phyloP scores from a whole-genome alignment of 2,797 vertebrate genomes.

The Pyrrhura leucotis region DNA sequence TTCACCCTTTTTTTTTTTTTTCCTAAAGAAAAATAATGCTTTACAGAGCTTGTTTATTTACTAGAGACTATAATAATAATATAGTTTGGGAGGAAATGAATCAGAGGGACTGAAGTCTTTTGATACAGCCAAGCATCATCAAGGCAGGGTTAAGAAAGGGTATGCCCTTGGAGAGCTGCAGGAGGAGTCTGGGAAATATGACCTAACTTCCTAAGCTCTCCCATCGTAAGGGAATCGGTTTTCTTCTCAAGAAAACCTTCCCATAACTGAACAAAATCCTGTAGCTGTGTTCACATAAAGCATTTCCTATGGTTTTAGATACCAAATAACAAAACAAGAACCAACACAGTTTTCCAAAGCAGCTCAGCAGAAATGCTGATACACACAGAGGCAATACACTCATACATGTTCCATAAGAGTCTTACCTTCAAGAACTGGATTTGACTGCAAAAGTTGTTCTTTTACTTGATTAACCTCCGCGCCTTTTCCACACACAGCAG shows the following conservation, averaged over 20 bases:
- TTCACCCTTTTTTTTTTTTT: background rate
- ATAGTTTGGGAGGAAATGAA: constrained; percentile 44
- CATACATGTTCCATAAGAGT: background rate
- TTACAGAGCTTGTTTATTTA: constrained; percentile 29
- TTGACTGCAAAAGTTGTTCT: constrained; percentile 98
- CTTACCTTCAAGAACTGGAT: constrained; percentile 98
- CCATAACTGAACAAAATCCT: background rate
- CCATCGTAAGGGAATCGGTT: background rate
- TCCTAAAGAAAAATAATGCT: background rate
- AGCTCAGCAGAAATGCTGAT: background rate
- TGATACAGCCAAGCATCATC: background rate
- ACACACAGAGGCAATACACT: background rate
- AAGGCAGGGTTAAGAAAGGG: background rate
- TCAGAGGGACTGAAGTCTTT: constrained; percentile 15
- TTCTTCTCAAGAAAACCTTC: background rate
- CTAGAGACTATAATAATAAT: background rate
- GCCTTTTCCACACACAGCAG: constrained; percentile 98
- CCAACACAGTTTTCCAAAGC: background rate
- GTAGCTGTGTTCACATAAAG: background rate
- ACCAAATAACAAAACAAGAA: background rate
- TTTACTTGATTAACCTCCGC: constrained; percentile 99
- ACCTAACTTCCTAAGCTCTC: constrained; percentile 16
- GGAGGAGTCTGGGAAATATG: background rate
- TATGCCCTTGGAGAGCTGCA: background rate
- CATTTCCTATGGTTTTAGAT: background rate